phyloP scores from a whole-genome alignment of 2,888 invertebrate species.

The Luffia ferchaultella region DNA sequence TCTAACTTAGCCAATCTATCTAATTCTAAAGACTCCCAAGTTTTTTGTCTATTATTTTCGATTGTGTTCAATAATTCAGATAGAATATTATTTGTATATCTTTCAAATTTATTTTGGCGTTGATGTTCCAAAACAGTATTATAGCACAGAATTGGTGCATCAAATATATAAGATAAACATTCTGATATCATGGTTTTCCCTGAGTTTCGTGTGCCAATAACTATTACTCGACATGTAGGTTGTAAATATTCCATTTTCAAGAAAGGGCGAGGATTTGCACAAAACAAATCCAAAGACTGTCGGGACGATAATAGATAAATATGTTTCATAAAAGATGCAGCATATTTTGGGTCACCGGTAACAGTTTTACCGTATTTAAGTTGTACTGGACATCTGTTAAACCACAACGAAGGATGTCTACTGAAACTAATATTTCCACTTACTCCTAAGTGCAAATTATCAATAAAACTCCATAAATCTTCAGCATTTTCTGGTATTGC shows the following conservation, averaged over 20 bases:
- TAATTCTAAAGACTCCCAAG: slow-evolving; percentile 43
- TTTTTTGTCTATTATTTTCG: slow-evolving; percentile 34
- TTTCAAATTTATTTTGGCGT: slow-evolving; percentile 31
- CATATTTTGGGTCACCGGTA: slow-evolving; percentile 59
- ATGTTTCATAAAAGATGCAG: slow-evolving; percentile 68
- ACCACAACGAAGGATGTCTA: slow-evolving; percentile 63
- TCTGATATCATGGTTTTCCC: slow-evolving; percentile 68
- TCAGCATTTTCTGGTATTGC: slow-evolving; percentile 35
- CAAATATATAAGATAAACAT: slow-evolving; percentile 61
- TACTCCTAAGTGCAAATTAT: slow-evolving; percentile 29
- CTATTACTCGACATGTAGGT: slow-evolving; percentile 65
- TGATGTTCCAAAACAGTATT: slow-evolving; percentile 25
- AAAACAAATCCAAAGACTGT: slow-evolving; percentile 58
- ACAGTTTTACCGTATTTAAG: slow-evolving; percentile 58
- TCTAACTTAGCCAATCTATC: slow-evolving; percentile 35
- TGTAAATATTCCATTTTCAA: slow-evolving; percentile 64
- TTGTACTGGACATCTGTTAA: slow-evolving; percentile 70
- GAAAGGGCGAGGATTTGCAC: slow-evolving; percentile 69
- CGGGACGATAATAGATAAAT: slow-evolving; percentile 66
- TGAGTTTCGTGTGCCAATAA: slow-evolving; percentile 66
- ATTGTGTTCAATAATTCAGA: slow-evolving; percentile 46
- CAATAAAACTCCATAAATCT: slow-evolving; percentile 45
- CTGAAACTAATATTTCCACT: slow-evolving; percentile 32
- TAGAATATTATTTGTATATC: slow-evolving; percentile 33
- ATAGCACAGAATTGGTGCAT: slow-evolving; percentile 48